Evolutionary conservation across 1,140 invertebrate genomes (phyloP).

Genomic region (Anastatus disparis): DNA sequence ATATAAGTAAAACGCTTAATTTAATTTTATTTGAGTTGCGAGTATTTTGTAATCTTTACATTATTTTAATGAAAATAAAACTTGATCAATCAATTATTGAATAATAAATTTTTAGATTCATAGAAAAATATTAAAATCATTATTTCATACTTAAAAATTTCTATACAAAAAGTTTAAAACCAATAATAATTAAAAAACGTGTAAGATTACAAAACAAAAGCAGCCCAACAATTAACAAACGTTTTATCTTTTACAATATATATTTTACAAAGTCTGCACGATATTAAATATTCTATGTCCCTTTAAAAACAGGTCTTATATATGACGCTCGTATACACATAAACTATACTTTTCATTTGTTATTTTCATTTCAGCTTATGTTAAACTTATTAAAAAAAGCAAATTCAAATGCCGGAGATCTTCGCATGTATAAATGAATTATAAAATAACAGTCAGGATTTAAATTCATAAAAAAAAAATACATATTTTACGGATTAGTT

Average conservation of each 20-base stretch:
- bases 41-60: no score
- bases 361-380: background rate
- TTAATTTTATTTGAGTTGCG: no score
- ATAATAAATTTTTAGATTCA: background rate
- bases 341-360: background rate
- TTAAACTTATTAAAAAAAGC: background rate
- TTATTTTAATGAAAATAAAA: no score
- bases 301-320: background rate
- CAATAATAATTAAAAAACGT: background rate
- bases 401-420: conserved; percentile 7
- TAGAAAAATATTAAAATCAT: background rate
- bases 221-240: background rate
- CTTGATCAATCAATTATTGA: background rate
- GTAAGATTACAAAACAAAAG: background rate
- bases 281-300: background rate
- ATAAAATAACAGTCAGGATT: background rate
- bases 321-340: background rate
- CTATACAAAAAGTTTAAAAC: no score
- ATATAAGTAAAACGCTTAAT: no score
- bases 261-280: conserved; percentile 16
- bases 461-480: background rate
- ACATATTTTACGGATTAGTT: background rate
- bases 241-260: conserved; percentile 7
- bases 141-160: background rate
- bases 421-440: conserved; percentile 4